Conservation (phyloP, 2,113 vertebrate species). For the Neodontobutis hainanensis region DNA sequence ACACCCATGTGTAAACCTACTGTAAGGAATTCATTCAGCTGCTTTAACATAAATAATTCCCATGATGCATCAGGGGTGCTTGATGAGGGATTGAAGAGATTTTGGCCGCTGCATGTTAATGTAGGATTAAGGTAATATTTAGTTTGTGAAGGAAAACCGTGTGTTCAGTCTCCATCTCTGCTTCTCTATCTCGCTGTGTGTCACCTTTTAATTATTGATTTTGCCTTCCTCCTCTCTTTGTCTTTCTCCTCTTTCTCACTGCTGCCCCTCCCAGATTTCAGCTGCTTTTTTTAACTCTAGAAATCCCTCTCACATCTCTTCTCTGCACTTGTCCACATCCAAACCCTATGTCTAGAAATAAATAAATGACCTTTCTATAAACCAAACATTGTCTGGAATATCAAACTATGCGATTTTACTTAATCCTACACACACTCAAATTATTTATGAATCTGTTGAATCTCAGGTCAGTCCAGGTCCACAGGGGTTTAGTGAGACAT, state of each 20-base stretch:
- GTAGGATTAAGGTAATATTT: slow-evolving; percentile 44
- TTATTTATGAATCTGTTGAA: too few species aligned
- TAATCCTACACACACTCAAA: too few species aligned
- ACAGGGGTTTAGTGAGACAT: not conserved
- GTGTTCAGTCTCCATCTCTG: slow-evolving; percentile 13
- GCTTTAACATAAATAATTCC: slow-evolving; percentile 22
- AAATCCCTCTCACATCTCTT: not conserved
- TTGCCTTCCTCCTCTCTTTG: slow-evolving; percentile 40
- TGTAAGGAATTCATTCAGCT: too few species aligned
- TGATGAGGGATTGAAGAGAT: slow-evolving; percentile 31
- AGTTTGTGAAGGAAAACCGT: slow-evolving; percentile 3
- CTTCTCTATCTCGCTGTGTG: slow-evolving; percentile 26
- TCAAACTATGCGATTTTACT: too few species aligned
- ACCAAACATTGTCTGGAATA: too few species aligned
- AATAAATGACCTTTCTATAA: not conserved
- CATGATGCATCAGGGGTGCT: slow-evolving; percentile 16
- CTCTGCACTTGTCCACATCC: slow-evolving; percentile 2
- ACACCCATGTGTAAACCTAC: too few species aligned
- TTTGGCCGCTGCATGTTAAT: slow-evolving; percentile 38
- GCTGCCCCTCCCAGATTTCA: slow-evolving; percentile 16
- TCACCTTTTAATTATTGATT: slow-evolving; percentile 78
- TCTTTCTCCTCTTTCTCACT: slow-evolving; percentile 8
- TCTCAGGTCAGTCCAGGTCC: not conserved
- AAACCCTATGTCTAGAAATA: slow-evolving; percentile 3
- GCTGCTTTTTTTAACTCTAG: not conserved